Evolutionary conservation across 2,888 invertebrate species (phyloP), one percentile per base, ranked within the genome.

Genomic region (Zaprionus lineosus): DNA sequence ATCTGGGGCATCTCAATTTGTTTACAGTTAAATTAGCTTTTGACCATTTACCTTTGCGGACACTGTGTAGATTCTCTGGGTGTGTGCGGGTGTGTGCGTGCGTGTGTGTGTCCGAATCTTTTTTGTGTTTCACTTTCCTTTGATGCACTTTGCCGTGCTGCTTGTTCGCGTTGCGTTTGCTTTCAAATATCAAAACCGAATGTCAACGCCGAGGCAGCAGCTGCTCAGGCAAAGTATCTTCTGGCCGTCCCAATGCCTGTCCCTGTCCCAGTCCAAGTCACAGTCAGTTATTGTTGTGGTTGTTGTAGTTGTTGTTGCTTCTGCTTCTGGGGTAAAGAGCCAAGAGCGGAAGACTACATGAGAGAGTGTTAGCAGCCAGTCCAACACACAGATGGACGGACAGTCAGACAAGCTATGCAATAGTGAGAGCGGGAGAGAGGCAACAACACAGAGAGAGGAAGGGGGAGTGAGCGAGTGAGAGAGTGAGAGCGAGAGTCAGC

Each of bases 141-240:
- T 51, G 59, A 61, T 75, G 84, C 86, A 78, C 86, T 79, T 57
- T 50, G 19, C 33, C 50, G 24, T 58, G 70, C 55, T 60, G 56
- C 36, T 55, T 71, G 16, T 60, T 51, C 56, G 63, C 58, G 59
- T 64, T 84, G 84, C 64, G 74, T 77, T 84, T 70, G 71, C 78
- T 81, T 86, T 86, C 82, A 82, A 82, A 69, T 82, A 74, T 84
- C 71, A 84, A 68, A 84, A 68, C 63, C 83, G 86, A 82, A 84
- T 82, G 81, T 57, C 74, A 70, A 60, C 61, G 43, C 51, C 46
- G 53, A 65, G 39, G 50, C 63, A 55, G 68, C 68, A 52, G 73
- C 68, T 59, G 68, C 58, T 40, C 52, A 43, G 51, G 55, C 56
- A 53, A 84, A 82, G 61, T 63, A 78, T 48, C 76, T 37, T 48